Conservation (phyloP, 2,113 vertebrate genomes). For the Psephotus haematonotus region DNA sequence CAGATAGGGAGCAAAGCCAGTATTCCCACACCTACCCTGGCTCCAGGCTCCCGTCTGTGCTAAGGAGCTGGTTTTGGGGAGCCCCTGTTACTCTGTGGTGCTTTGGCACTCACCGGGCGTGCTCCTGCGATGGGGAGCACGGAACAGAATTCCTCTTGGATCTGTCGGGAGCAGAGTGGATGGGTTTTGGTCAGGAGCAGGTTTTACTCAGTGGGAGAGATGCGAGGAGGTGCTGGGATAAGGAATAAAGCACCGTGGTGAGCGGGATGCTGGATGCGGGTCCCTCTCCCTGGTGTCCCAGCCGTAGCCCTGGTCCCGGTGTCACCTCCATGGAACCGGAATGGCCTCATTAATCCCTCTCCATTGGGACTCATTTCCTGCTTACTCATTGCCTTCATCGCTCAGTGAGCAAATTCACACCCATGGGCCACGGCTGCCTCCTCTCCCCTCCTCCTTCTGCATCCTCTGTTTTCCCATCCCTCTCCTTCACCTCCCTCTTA, state of each 20-base stretch:
- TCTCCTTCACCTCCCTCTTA: background rate
- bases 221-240: background rate
- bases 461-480: background rate
- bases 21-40: background rate
- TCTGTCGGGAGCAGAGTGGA: fast-evolving
- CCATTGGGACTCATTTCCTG: background rate
- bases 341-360: background rate
- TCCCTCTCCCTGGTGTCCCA: background rate
- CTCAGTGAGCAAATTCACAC: background rate
- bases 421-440: background rate
- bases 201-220: background rate
- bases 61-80: background rate
- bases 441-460: background rate
- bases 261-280: background rate
- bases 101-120: fast-evolving
- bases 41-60: fast-evolving
- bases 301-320: fast-evolving
- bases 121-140: background rate
- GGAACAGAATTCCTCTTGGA: background rate
- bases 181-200: background rate
- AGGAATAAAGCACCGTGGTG: background rate
- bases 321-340: fast-evolving
- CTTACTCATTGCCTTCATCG: background rate
- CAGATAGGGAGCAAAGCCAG: fast-evolving
- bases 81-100: background rate